A percentile compares a stretch with the other conserved stretches of the same genome.
Evolutionary conservation across 2,888 invertebrate species (phyloP).

Genomic region (Rhingia campestris): DNA sequence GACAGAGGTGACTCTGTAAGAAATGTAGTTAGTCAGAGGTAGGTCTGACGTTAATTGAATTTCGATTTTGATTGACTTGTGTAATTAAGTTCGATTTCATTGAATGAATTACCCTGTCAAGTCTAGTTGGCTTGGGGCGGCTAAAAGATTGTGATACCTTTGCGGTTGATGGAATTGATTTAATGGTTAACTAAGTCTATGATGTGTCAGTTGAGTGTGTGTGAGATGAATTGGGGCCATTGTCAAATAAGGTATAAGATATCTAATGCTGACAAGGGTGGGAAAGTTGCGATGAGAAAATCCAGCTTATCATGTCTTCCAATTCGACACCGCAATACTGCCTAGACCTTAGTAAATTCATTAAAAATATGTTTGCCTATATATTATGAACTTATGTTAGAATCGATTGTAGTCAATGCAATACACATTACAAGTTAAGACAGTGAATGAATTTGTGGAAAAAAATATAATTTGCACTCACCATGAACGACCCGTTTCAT

Average conservation of each 20-base stretch:
- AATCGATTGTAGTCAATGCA: too few species aligned
- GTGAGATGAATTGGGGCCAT: slow-evolving; percentile 39
- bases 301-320: too few species aligned
- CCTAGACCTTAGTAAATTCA: too few species aligned
- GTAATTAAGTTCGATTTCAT: slow-evolving; percentile 30
- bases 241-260: slow-evolving; percentile 15
- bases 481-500: too few species aligned
- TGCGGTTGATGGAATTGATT: slow-evolving; percentile 40
- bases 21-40: neutral
- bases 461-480: too few species aligned
- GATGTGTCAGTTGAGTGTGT: slow-evolving; percentile 7
- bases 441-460: too few species aligned
- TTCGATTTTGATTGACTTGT: slow-evolving; percentile 46
- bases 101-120: slow-evolving; percentile 20
- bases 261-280: neutral
- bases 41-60: slow-evolving; percentile 34
- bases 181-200: slow-evolving; percentile 17
- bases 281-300: neutral
- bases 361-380: too few species aligned
- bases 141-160: slow-evolving; percentile 33
- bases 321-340: too few species aligned
- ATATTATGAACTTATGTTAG: too few species aligned
- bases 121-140: slow-evolving; percentile 22
- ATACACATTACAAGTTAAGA: too few species aligned
- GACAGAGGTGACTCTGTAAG: neutral